Evolutionary conservation across 2,888 invertebrate genomes (phyloP), one percentile per base, ranked within the genome.

Genomic region (Erebia epiphron): DNA sequence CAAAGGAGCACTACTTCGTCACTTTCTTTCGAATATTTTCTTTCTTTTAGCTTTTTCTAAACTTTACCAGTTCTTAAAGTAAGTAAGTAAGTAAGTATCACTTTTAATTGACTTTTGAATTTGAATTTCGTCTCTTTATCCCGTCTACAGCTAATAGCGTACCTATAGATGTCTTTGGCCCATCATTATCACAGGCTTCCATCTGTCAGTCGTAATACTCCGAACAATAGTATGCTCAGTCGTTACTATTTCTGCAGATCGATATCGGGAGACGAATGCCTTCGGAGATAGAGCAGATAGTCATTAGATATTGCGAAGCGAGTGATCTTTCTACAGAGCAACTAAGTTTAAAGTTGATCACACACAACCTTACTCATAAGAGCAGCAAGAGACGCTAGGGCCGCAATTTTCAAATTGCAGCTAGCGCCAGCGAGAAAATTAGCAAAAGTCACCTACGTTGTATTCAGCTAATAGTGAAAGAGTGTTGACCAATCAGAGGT

Each of bases 141-240:
- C 58, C 16, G 0, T 61, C 18, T 16, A 43, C 41, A n/a, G 14
- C 41, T 60, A 41, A 60, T 16, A 60, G 11, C 43, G 61, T 43
- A n/a, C n/a, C n/a, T n/a, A 21, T 18, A 10, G 18, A 61, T 41
- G 16, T 54, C 52, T 41, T 76, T 76, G 77, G 75, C 43, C 61
- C 72, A 54, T 71, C 72, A 80, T 80, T 82, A 84, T 83, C 82
- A 73, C 70, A 58, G 46, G 56, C 67, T 77, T 72, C 76, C 75
- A 83, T 80, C 75, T 75, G 79, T 77, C 80, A 80, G 82, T 81
- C 77, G 78, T 75, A 75, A 79, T 77, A 73, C 74, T 61, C 73
- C 78, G 81, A 85, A 87, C 84, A 86, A 87, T 83, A 78, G 82
- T 79, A 78, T 60, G 74, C 64, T 70, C 50, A 67, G 72, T 69